Conservation (phyloP, 2,888 invertebrate genomes). For the Lycocerus yunnanus region DNA sequence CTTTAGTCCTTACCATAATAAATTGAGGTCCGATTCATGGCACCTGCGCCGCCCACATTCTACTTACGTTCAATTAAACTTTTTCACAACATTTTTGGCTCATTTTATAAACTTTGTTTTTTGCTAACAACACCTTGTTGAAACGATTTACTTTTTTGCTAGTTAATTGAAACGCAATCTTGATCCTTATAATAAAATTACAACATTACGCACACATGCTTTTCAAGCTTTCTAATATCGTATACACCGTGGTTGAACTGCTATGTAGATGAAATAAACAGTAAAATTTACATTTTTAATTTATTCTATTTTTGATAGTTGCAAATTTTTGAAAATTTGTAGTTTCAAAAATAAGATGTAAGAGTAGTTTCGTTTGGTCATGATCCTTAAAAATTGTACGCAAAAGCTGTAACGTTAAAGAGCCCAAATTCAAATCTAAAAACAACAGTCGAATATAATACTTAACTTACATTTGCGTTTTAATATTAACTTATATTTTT, state of each 20-base stretch:
- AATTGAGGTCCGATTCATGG: conserved; percentile 32
- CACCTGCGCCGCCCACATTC: conserved; percentile 34
- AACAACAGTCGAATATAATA: too few species aligned
- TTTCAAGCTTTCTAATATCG: neutral
- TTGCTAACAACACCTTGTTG: neutral
- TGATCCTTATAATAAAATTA: neutral
- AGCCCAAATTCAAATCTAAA: too few species aligned
- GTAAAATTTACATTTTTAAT: too few species aligned
- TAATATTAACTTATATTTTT: too few species aligned
- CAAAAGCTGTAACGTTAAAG: too few species aligned
- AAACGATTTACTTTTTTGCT: neutral
- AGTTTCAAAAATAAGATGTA: too few species aligned
- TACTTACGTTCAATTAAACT: conserved; percentile 34
- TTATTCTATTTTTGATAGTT: too few species aligned
- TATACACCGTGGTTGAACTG: neutral
- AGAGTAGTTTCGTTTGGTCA: too few species aligned
- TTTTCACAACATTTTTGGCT: conserved; percentile 19
- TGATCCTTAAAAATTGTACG: too few species aligned
- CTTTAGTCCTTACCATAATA: conserved; percentile 30
- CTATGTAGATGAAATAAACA: too few species aligned
- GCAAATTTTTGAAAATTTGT: too few species aligned
- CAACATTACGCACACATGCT: neutral
- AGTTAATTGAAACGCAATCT: neutral
- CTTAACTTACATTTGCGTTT: too few species aligned
- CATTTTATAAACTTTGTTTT: neutral